Evolutionary conservation across 2,888 invertebrate genomes (phyloP).

Genomic region (Dendrolimus pini): DNA sequence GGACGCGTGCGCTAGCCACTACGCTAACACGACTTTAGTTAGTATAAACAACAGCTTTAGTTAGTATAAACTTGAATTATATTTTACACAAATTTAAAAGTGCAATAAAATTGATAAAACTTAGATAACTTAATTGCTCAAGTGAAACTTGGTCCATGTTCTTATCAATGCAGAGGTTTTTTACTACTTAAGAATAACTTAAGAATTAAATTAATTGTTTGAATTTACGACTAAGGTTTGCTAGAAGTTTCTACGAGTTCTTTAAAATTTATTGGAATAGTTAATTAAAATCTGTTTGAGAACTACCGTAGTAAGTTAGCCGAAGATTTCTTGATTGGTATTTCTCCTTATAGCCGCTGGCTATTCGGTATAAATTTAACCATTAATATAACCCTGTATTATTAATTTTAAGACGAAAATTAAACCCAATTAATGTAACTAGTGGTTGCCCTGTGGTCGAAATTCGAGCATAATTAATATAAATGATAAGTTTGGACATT

Average conservation of each 20-base stretch:
- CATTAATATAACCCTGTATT: too few relatives aligned
- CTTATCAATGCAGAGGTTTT: background rate
- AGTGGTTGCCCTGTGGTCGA: too few relatives aligned
- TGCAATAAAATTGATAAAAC: background rate
- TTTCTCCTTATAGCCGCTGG: too few relatives aligned
- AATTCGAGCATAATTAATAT: too few relatives aligned
- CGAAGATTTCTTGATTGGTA: background rate
- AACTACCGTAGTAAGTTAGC: background rate
- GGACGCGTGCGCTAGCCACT: too few relatives aligned
- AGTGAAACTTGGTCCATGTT: background rate
- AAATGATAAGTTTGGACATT: too few relatives aligned
- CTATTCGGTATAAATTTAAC: too few relatives aligned
- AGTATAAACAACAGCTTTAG: too few relatives aligned
- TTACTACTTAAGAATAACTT: background rate
- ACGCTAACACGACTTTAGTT: too few relatives aligned
- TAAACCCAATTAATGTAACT: too few relatives aligned
- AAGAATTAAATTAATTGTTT: background rate
- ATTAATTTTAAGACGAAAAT: too few relatives aligned
- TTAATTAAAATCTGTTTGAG: background rate
- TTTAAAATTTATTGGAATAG: background rate
- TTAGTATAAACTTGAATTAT: too few relatives aligned
- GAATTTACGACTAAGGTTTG: background rate
- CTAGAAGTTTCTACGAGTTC: background rate
- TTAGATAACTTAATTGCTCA: background rate
- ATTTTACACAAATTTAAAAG: background rate